Conservation (phyloP, 2,888 invertebrate species). For the Leptogaster cylindrica region DNA sequence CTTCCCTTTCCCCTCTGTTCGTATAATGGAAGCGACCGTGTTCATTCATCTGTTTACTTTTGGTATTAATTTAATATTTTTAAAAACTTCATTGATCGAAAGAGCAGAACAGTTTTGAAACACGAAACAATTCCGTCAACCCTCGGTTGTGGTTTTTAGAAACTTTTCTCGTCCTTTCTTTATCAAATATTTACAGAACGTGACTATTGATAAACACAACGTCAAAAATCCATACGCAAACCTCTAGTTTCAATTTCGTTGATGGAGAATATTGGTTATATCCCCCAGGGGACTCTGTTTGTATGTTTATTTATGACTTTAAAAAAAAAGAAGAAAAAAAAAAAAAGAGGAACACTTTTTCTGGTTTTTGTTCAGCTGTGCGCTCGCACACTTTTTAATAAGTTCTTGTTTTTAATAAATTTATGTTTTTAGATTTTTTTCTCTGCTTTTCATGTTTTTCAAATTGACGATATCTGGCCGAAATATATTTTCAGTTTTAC, state of each 20-base stretch:
- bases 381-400: too few relatives aligned
- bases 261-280: slow-evolving; percentile 21
- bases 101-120: background rate
- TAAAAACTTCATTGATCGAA: slow-evolving; percentile 7
- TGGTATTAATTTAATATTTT: slow-evolving; percentile 19
- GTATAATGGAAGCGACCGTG: too few relatives aligned
- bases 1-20: too few relatives aligned
- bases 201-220: slow-evolving; percentile 31
- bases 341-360: too few relatives aligned
- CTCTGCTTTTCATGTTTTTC: too few relatives aligned
- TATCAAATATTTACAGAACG: slow-evolving; percentile 35
- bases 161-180: slow-evolving; percentile 22
- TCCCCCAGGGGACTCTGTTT: slow-evolving; percentile 8
- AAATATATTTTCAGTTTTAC: too few relatives aligned
- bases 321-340: too few relatives aligned
- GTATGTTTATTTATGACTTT: slow-evolving; percentile 29
- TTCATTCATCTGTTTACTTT: slow-evolving; percentile 1
- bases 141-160: slow-evolving; percentile 1
- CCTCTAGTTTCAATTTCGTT: slow-evolving; percentile 28
- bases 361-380: too few relatives aligned
- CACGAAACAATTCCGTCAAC: background rate
- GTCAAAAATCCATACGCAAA: slow-evolving; percentile 15
- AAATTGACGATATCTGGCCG: too few relatives aligned
- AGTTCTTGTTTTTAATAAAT: too few relatives aligned
- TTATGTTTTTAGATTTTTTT: too few relatives aligned